Conservation (phyloP, 2,113 vertebrate genomes). For the Gallinago undulata region DNA sequence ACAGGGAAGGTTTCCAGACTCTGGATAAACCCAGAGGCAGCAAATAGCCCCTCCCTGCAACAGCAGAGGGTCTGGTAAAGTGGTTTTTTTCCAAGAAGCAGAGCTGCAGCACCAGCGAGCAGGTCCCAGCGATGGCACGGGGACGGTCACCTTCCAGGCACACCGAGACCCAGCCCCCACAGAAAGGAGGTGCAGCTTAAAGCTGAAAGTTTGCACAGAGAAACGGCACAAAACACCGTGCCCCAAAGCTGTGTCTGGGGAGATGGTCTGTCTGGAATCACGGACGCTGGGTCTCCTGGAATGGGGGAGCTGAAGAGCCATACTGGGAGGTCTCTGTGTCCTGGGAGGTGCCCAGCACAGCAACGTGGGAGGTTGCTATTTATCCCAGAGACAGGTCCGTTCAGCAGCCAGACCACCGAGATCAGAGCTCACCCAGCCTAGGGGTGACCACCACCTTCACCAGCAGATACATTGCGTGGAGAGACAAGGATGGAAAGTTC, state of each 20-base stretch:
- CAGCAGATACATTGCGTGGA: fast-evolving
- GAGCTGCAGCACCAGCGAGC: not conserved
- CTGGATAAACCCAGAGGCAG: not conserved
- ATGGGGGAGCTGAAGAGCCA: fast-evolving
- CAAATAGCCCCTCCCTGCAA: not conserved
- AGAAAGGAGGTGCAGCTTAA: not conserved
- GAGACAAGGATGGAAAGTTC: too few relatives aligned
- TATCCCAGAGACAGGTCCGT: fast-evolving
- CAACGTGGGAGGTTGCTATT: not conserved
- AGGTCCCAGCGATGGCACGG: fast-evolving
- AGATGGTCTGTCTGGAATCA: fast-evolving
- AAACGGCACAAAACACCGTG: fast-evolving
- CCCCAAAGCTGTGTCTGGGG: fast-evolving
- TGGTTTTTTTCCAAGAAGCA: fast-evolving
- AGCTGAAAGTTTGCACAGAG: not conserved
- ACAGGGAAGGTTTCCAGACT: not conserved
- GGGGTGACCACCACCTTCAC: too few relatives aligned
- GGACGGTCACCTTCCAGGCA: not conserved
- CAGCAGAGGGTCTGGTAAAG: not conserved
- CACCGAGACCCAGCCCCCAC: fast-evolving
- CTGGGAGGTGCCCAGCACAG: not conserved
- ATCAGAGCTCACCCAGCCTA: not conserved
- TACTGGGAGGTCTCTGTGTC: too few relatives aligned
- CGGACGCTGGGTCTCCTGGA: not conserved
- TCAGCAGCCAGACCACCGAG: too few relatives aligned